Base-by-base conservation (phyloP, 1,140 invertebrate genomes). In the Zaprionus ornatus region DNA sequence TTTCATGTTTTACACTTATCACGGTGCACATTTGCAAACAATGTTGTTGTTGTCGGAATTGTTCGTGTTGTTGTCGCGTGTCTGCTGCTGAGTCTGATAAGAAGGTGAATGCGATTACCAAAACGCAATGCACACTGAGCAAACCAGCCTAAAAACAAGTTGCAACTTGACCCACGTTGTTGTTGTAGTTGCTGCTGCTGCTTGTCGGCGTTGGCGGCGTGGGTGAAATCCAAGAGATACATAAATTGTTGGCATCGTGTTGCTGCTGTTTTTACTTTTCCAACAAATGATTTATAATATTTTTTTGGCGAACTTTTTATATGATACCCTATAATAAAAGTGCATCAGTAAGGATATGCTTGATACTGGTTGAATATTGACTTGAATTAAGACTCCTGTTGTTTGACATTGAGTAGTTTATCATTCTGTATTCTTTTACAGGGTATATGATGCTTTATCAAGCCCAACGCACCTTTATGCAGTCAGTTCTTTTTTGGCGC, bases 211-310 rank as follows among this genome's bases (percentile, higher is more conserved):
- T 21, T 23, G 42, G 55, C 77, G 50, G 84, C 85, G 84, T 88
- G 84, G 84, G 85, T 88, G 84, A 88, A 88, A 88, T 88, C 66
- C 67, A 78, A 68, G 80, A 87, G 85, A 90, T 72, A 73, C 85
- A 87, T 78, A 78, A 72, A 84, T 88, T 87, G 77, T 88, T 84
- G 85, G 78, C 78, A 62, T 87, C 77, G 77, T 78, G 80, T 74
- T 63, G 83, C 84, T 78, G 84, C 80, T 62, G 84, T 88, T 87
- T 87, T 80, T 88, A 84, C 77, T 88, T 87, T 87, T 90, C 70
- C 77, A 82, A 76, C 76, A 82, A 88, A 88, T 84, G 84, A 74
- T 74, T 74, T 74, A 74, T 74, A 70, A 74, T 68, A 68, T 66
- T 60, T 69, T 21, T 42, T 65, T 61, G 32, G 3, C 9, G 9